phyloP scores from a whole-genome alignment of 2,888 invertebrate genomes.

The Lycaena phlaeas region DNA sequence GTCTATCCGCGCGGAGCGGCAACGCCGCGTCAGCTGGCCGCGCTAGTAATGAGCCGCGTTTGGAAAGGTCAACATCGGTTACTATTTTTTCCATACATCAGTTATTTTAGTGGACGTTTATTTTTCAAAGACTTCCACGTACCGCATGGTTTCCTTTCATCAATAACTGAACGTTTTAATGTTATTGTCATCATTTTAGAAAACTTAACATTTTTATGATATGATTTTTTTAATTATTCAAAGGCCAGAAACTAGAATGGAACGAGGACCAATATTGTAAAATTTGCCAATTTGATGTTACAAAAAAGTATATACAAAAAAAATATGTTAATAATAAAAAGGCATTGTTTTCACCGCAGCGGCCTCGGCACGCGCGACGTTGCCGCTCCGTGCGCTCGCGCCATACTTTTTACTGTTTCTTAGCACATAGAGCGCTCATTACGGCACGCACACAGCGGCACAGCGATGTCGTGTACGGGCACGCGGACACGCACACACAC shows the following conservation, averaged over 20 bases:
- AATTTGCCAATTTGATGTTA: no score
- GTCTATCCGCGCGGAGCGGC: constrained; percentile 44
- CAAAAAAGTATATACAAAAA: constrained; percentile 11
- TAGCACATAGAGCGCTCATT: constrained; percentile 71
- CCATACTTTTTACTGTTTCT: constrained; percentile 76
- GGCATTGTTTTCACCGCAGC: constrained; percentile 64
- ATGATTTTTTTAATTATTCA: no score
- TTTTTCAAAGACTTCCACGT: constrained; percentile 12
- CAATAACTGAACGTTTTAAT: no score
- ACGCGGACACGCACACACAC: constrained; percentile 30
- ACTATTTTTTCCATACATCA: constrained; percentile 54
- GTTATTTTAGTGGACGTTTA: constrained; percentile 49
- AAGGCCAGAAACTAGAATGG: no score
- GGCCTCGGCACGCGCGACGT: constrained; percentile 57
- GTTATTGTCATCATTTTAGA: no score
- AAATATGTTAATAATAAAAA: constrained; percentile 18
- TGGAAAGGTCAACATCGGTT: constrained; percentile 70
- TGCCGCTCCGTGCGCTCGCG: constrained; percentile 65
- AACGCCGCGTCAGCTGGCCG: constrained; percentile 71
- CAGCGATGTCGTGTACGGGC: constrained; percentile 45
- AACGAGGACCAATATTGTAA: no score
- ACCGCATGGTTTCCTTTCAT: background rate
- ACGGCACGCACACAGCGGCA: constrained; percentile 35
- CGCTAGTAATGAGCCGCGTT: constrained; percentile 60
- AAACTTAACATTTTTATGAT: no score